phyloP scores from a whole-genome alignment of 2,113 vertebrate species.

The Micronisus gabar region DNA sequence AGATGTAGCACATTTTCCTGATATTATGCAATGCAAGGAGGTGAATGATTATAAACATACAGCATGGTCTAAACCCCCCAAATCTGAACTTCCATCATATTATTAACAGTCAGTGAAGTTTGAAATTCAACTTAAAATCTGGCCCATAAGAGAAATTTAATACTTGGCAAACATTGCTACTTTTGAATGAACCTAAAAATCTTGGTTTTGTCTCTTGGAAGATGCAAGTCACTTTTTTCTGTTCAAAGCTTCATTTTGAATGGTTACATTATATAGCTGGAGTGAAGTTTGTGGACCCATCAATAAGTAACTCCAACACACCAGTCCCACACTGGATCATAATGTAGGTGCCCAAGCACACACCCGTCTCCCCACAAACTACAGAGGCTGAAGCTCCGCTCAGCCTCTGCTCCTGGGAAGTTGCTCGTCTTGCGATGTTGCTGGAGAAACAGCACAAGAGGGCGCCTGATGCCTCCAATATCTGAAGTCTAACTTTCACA shows the following conservation, averaged over 20 bases:
- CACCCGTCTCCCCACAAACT: not conserved
- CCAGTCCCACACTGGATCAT: fast-evolving
- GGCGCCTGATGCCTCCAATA: not conserved
- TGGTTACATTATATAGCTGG: not conserved
- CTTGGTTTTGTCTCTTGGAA: not conserved
- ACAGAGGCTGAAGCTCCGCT: not conserved
- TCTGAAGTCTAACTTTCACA: not conserved
- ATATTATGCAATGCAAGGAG: not conserved
- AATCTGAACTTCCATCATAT: not conserved
- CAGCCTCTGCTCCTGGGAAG: not conserved
- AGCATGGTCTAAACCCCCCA: not conserved
- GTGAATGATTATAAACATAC: not conserved
- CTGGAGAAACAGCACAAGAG: not conserved
- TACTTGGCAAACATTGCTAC: not conserved
- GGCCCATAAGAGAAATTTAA: not conserved
- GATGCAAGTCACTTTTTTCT: not conserved
- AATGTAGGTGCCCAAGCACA: not conserved
- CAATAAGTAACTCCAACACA: not conserved
- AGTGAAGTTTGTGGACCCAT: not conserved
- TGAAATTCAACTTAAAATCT: not conserved
- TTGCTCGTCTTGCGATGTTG: fast-evolving
- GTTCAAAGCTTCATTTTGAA: not conserved
- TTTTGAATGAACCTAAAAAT: not conserved
- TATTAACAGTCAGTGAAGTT: not conserved
- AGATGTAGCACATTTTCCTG: not conserved